Evolutionary conservation across 2,797 vertebrate species (phyloP).

Genomic region (Brachyalestes nurse): DNA sequence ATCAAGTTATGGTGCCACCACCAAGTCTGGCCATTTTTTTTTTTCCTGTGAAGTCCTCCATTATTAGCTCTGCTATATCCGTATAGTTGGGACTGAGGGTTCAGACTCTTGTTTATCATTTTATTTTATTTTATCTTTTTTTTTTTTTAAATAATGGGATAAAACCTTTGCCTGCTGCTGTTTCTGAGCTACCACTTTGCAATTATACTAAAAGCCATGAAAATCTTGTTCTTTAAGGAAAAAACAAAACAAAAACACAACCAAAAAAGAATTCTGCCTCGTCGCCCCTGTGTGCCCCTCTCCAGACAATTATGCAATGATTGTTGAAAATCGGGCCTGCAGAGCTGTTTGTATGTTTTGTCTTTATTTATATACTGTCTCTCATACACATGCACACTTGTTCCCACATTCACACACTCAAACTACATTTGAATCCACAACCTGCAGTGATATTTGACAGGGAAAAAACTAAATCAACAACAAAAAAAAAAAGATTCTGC

Average conservation of each 20-base stretch:
- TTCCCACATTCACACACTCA: neutral
- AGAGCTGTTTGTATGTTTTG: conserved; percentile 62
- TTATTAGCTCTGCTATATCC: conserved; percentile 2
- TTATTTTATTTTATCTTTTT: neutral
- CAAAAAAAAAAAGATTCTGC: conserved; percentile 64
- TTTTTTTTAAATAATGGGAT: conserved; percentile 2
- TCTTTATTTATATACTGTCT: conserved; percentile 44
- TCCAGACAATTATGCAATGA: conserved; percentile 41
- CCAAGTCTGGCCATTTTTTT: conserved; percentile 10
- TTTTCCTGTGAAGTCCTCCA: neutral
- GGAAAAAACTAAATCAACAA: conserved; percentile 9
- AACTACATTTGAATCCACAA: conserved; percentile 56
- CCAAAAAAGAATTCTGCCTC: neutral
- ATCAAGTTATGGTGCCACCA: conserved; percentile 14
- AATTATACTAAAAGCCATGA: neutral
- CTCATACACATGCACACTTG: conserved; percentile 42
- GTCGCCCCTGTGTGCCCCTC: neutral
- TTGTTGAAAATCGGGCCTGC: conserved; percentile 61
- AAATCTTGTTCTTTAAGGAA: neutral
- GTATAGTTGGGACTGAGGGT: conserved; percentile 23
- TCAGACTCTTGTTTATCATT: conserved; percentile 53
- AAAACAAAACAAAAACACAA: neutral
- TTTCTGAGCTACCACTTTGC: conserved; percentile 1
- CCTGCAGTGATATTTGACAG: neutral
- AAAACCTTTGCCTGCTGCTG: conserved; percentile 13